Conservation (phyloP, 2,113 vertebrate species). For the Cyprinus carpio region DNA sequence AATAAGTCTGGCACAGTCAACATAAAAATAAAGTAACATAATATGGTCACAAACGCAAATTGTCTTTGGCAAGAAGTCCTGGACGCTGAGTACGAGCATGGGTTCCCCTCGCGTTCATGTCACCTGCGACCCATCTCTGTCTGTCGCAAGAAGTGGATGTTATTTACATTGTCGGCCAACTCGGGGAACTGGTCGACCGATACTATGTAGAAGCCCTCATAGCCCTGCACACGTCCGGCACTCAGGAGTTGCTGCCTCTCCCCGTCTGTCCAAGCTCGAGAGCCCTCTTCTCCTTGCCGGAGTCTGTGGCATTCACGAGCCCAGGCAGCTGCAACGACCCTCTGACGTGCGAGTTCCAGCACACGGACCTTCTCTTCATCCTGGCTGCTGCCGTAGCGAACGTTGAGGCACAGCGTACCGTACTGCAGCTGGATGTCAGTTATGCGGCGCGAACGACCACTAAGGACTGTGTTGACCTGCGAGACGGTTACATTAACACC, state of each 20-base stretch:
- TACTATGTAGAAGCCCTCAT: conserved; percentile 93
- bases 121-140: conserved; percentile 99
- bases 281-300: conserved; percentile 92
- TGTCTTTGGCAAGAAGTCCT: conserved; percentile 99
- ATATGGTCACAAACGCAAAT: conserved; percentile 88
- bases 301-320: conserved; percentile 90
- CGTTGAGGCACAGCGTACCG: conserved; percentile 83
- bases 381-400: conserved; percentile 89
- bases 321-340: conserved; percentile 89
- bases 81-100: conserved; percentile 60
- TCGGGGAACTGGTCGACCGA: conserved; percentile 96
- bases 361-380: conserved; percentile 92
- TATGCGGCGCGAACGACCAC: conserved; percentile 93
- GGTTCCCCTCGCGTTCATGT: conserved; percentile 75
- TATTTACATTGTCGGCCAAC: conserved; percentile 95
- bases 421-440: conserved; percentile 93
- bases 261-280: conserved; percentile 92
- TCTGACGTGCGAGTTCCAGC: conserved; percentile 89
- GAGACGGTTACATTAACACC: conserved; percentile 96
- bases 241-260: conserved; percentile 93
- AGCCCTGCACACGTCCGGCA: conserved; percentile 90
- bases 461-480: conserved; percentile 91
- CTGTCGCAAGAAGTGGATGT: conserved; percentile 99
- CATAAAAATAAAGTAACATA: conserved; percentile 72
- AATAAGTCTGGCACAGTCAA: conserved; percentile 71